Conservation (phyloP, 2,888 invertebrate species). For the Brachylomia viminalis region DNA sequence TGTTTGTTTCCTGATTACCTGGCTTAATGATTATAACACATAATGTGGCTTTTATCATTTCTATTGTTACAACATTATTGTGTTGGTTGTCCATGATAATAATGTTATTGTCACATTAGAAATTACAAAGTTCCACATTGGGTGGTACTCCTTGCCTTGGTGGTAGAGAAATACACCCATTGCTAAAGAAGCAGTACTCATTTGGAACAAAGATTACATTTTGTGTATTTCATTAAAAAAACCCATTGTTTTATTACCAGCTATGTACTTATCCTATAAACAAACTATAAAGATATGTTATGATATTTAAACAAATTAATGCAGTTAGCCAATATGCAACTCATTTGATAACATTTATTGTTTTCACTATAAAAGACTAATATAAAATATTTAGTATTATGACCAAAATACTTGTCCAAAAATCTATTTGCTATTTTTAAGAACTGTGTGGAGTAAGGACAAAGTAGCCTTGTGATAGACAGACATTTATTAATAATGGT, state of each 20-base stretch:
- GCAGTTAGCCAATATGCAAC: constrained; percentile 56
- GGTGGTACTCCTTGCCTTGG: not conserved
- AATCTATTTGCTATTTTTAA: constrained; percentile 26
- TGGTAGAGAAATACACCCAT: not conserved
- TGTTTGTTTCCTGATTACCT: not conserved
- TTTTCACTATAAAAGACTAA: constrained; percentile 54
- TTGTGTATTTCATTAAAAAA: not conserved
- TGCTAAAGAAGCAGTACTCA: not conserved
- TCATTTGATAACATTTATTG: constrained; percentile 42
- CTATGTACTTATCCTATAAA: constrained; percentile 27
- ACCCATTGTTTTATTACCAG: constrained; percentile 38
- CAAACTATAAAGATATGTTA: constrained; percentile 45
- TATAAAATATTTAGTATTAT: constrained; percentile 49
- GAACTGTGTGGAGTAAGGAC: constrained; percentile 11
- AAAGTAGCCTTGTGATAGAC: constrained; percentile 15
- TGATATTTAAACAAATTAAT: constrained; percentile 53
- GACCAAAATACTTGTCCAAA: constrained; percentile 60
- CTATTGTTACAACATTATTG: not conserved
- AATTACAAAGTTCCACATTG: not conserved
- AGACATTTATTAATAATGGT: not conserved
- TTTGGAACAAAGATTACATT: not conserved
- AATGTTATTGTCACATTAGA: not conserved
- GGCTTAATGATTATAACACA: not conserved
- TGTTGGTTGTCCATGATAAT: not conserved
- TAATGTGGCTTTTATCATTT: not conserved